These are phyloP conservation scores for Crocuta crocuta DNA, from an alignment of 2,113 vertebrate species.

Conservation along the genomic window DNA sequence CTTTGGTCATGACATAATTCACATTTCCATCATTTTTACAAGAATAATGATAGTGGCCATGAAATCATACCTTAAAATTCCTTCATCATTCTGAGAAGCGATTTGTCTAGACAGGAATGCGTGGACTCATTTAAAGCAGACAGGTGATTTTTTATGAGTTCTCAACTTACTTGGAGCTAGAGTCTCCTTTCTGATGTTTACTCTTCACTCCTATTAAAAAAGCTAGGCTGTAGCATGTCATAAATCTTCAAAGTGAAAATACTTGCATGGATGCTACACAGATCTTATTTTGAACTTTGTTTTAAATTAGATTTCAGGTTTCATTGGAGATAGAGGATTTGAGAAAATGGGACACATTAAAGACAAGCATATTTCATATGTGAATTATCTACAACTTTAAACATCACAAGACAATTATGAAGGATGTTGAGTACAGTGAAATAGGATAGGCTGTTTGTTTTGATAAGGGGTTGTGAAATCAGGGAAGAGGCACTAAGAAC, in stretches of 20 bases:
- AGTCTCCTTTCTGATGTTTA: slow-evolving; percentile 51
- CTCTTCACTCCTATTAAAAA: slow-evolving; percentile 28
- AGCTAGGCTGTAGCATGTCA: neutral
- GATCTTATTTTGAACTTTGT: slow-evolving; percentile 67
- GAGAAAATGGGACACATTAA: slow-evolving; percentile 28
- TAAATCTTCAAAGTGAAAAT: slow-evolving; percentile 65
- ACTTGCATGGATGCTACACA: neutral
- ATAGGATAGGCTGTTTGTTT: slow-evolving; percentile 44
- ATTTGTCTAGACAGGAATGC: neutral
- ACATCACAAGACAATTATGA: slow-evolving; percentile 62
- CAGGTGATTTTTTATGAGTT: neutral
- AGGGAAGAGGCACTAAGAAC: slow-evolving; percentile 27
- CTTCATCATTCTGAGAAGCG: neutral
- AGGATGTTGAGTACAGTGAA: neutral
- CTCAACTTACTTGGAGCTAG: neutral
- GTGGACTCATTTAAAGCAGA: neutral
- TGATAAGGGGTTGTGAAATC: slow-evolving; percentile 44
- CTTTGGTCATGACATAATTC: neutral
- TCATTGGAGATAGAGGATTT: slow-evolving; percentile 41
- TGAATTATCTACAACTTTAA: slow-evolving; percentile 62
- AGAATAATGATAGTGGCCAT: neutral
- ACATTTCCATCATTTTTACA: neutral
- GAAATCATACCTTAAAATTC: slow-evolving; percentile 14
- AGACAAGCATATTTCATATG: slow-evolving; percentile 31
- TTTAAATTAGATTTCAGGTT: slow-evolving; percentile 72